Evolutionary conservation across 92 coral and sea anemone genomes (phyloP), one percentile per base, ranked within the genome.

Genomic region (Epizoanthus rinbou): DNA sequence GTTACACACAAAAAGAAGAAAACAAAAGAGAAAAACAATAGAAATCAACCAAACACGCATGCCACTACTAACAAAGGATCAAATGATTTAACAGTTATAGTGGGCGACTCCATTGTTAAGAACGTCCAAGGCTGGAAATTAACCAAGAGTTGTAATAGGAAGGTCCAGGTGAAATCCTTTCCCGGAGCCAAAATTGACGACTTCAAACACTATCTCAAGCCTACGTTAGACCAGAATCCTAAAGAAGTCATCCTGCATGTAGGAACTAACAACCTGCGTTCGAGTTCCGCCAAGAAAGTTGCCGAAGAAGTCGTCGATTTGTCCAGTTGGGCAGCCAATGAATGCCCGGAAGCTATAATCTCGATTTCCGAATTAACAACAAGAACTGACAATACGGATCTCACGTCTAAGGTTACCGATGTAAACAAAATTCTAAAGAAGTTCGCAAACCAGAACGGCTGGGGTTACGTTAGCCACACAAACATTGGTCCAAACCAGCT

Each of bases 21-120:
- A 58, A 58, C 64, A 58, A 58, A 58, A 58, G 64, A 58, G 64
- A 58, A 58, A 58, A 58, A 58, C 64, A 58, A 58, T 58, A 58
- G 64, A 58, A 58, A 58, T 58, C 64, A 58, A 58, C 64, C 64
- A 58, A 58, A 58, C 64, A 58, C 64, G 23, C 64, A 58, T 58
- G 64, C 64, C 64, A 58, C 64, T 58, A 58, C 64, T 58, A 58
- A 58, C 64, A 58, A 58, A 58, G 64, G 64, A 58, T 58, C 64
- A 58, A 58, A 58, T 58, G 64, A 58, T 58, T 58, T 58, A 58
- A 56, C 68, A 24, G 66, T 76, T 76, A 76, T 76, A 22, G 39
- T 76, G n/a, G 68, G 81, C 15, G 81, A 76, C 64, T 76, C 81
- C 47, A 76, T 76, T 53, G 66, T 76, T n/a, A 76, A 54, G 64